These are phyloP conservation scores for Drosophila tanythrix DNA, from an alignment of 2,888 invertebrate genomes.

Conservation along the genomic window DNA sequence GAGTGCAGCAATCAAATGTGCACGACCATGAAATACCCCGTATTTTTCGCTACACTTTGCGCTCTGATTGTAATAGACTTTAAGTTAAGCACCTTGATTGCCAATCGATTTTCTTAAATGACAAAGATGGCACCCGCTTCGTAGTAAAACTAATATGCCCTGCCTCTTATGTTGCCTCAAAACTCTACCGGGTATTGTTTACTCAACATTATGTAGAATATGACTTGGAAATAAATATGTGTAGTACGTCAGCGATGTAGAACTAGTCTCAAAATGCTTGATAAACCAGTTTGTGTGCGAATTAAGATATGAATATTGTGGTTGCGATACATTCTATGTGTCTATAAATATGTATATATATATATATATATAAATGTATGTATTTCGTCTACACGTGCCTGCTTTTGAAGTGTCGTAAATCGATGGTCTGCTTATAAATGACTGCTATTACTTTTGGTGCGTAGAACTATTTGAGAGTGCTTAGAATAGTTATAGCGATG, in stretches of 20 bases:
- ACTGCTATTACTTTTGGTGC: background rate
- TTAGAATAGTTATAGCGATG: background rate
- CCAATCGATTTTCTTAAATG: background rate
- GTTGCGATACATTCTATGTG: background rate
- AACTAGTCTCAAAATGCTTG: conserved; percentile 44
- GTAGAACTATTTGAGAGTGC: background rate
- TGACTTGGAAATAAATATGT: conserved; percentile 9
- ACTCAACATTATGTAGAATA: conserved; percentile 8
- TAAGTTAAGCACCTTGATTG: background rate
- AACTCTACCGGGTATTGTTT: conserved; percentile 13
- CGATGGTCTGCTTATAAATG: conserved; percentile 26
- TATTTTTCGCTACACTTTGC: background rate
- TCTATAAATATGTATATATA: background rate
- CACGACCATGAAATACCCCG: conserved; percentile 27
- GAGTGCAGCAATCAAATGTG: background rate
- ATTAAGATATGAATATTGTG: conserved; percentile 23
- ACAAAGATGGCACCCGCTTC: background rate
- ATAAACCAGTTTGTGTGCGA: conserved; percentile 47
- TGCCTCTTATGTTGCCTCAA: background rate
- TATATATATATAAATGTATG: conserved; percentile 1
- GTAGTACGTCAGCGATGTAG: conserved; percentile 24
- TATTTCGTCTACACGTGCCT: conserved; percentile 43
- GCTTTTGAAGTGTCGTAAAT: conserved; percentile 24
- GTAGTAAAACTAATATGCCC: background rate
- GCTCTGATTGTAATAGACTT: background rate